Conservation (phyloP, 2,113 vertebrate genomes). For the Elachura formosa region DNA sequence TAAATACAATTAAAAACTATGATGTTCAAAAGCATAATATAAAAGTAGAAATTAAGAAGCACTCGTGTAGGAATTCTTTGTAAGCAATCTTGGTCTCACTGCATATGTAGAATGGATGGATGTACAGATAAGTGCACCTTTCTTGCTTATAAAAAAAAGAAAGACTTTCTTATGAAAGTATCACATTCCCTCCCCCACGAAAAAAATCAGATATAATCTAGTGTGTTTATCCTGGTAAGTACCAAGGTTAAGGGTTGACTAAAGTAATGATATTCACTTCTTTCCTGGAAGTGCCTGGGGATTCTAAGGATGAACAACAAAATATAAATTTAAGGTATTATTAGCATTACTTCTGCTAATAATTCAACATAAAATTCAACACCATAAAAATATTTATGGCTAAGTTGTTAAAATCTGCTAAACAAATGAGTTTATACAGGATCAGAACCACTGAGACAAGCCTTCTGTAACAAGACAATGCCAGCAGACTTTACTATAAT, state of each 20-base stretch:
- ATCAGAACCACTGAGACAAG: conserved; percentile 44
- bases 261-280: not conserved
- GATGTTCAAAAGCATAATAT: too few relatives aligned
- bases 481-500: not conserved
- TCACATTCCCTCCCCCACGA: not conserved
- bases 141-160: not conserved
- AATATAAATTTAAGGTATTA: not conserved
- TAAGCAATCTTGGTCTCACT: not conserved
- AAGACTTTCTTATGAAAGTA: too few relatives aligned
- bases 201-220: not conserved
- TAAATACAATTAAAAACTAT: not conserved
- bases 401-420: not conserved
- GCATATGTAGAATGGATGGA: not conserved
- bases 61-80: not conserved
- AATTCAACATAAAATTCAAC: conserved; percentile 45
- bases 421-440: conserved; percentile 27
- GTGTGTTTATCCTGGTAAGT: not conserved
- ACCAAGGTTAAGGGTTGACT: not conserved
- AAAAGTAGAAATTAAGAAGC: not conserved
- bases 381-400: not conserved
- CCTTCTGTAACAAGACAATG: not conserved
- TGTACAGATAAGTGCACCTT: not conserved
- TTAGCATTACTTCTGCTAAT: conserved; percentile 1
- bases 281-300: not conserved
- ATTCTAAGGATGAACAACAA: not conserved